Evolutionary conservation across 2,113 vertebrate species (phyloP), one percentile per base, ranked within the genome.

Genomic region (Gambusia affinis): DNA sequence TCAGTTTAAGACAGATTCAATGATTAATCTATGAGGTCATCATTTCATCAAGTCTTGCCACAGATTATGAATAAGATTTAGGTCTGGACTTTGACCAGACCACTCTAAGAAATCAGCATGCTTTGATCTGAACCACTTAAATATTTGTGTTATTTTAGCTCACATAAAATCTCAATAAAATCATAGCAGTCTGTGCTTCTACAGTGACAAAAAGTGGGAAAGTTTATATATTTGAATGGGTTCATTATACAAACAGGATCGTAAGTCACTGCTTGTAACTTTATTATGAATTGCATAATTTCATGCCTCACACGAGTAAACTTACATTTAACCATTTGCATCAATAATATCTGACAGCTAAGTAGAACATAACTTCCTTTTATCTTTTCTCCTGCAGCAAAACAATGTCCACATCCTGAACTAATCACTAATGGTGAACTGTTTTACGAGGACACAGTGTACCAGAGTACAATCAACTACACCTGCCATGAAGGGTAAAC

Each of bases 401-500:
- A 89, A 75, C 76, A 47, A 11, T 98, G 97, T 73, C 84, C 95
- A 1, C 76, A 79, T 67, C 96, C 95, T 73, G 94, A 93, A 24
- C 15, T 65, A 1, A 54, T 94, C 72, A 0, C 39, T 11, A 85
- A 98, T 11, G 97, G 97, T 84, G 86, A 87, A 2, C 42, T 79
- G 24, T 19, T 81, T 47, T 92, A 89, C 29, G 78, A 71, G 17
- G 91, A 94, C 5, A 78, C 80, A 4, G 79, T 86, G 22, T 98
- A 95, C 85, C 90, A 92, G 85, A 96, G 94, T 51, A 78, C 0
- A 0, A 73, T 97, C 84, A 93, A 39, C 73, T 98, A 95, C 69
- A 86, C 94, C 2, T 99, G 97, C 86, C 64, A 96, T 1, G 73
- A 93, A 17, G 97, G 97, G 97, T 98, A 94, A 96, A 91, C 8